phyloP scores from a whole-genome alignment of 1,140 invertebrate genomes.

The Drosophila hydei region DNA sequence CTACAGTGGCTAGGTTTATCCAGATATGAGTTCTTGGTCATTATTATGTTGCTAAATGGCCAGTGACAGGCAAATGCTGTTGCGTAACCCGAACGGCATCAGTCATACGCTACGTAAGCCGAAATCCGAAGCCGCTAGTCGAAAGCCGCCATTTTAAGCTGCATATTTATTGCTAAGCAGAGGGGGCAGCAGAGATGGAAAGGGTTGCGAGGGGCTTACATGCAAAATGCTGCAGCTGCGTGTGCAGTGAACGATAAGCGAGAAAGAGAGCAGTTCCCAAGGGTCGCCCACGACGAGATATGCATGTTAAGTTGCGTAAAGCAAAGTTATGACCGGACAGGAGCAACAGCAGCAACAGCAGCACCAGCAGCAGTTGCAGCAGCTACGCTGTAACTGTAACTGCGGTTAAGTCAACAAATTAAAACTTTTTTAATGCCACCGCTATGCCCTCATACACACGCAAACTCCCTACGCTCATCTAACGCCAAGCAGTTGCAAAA shows the following conservation, averaged over 20 bases:
- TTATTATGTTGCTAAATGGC: conserved; percentile 51
- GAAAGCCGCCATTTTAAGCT: conserved; percentile 81
- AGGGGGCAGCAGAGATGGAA: conserved; percentile 26
- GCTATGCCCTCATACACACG: conserved; percentile 4
- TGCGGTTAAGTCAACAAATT: conserved; percentile 82
- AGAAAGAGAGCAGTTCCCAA: conserved; percentile 46
- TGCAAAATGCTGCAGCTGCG: conserved; percentile 72
- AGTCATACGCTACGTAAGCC: conserved; percentile 80
- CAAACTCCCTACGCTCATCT: conserved; percentile 18
- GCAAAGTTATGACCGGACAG: conserved; percentile 70
- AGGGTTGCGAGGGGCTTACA: conserved; percentile 27
- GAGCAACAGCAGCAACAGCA: conserved; percentile 22
- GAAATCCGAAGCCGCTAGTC: conserved; percentile 76
- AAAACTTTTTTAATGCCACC: conserved; percentile 67
- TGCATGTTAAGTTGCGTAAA: conserved; percentile 76
- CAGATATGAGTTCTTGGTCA: neutral
- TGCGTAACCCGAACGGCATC: conserved; percentile 56
- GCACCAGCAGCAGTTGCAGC: conserved; percentile 10
- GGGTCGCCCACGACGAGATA: conserved; percentile 70
- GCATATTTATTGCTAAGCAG: conserved; percentile 80
- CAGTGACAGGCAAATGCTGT: conserved; percentile 18
- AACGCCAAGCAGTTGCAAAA: conserved; percentile 45
- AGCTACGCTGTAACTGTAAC: conserved; percentile 67
- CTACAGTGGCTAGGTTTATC: no score
- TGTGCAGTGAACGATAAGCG: conserved; percentile 73